Base-by-base conservation (phyloP, 2,888 invertebrate genomes). In the Lasius fuliginosus region DNA sequence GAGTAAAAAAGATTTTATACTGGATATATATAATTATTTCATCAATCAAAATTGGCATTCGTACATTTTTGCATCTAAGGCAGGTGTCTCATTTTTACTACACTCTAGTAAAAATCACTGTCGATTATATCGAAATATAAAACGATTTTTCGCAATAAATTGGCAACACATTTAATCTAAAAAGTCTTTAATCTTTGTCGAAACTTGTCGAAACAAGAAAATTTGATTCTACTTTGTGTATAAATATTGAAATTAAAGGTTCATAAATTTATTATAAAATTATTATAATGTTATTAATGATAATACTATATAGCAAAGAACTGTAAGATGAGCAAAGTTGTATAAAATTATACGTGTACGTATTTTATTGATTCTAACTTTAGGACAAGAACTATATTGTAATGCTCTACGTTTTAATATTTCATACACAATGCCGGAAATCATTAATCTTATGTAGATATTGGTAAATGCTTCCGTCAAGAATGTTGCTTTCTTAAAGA, bases 381-480 rank as follows among this genome's bases (percentile, higher is more conserved):
- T 27, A 36, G 12, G 46, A 81, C 60, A 53, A 73, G 12, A 49
- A 77, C 36, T 27, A 18, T 40, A 33, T 33, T 46, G 18, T 49
- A 46, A 73, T 12, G 36, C 30, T 71, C 12, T 56, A 33, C 42
- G 58, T 81, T 77, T 81, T 81, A 81, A 73, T 81, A 81, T 81
- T 81, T 81, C 46, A 73, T 46, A 60, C 36, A 56, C 23, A 60
- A 73, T 60, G 27, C 60, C 36, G 8, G 60, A 60, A 36, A 36
- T 46, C 74, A 81, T 81, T 81, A 73, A 81, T 81, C 79, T 49
- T 73, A 73, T 56, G 58, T 46, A 81, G 73, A 73, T 73, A 60
- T 79, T 58, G 79, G 79, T 81, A 81, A 81, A 81, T 36, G 60
- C 74, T 81, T 81, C 74, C 60, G 74, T 73, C 46, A 60, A 81